Conservation (phyloP, 1,140 invertebrate species). For the Diorhabda carinulata region DNA sequence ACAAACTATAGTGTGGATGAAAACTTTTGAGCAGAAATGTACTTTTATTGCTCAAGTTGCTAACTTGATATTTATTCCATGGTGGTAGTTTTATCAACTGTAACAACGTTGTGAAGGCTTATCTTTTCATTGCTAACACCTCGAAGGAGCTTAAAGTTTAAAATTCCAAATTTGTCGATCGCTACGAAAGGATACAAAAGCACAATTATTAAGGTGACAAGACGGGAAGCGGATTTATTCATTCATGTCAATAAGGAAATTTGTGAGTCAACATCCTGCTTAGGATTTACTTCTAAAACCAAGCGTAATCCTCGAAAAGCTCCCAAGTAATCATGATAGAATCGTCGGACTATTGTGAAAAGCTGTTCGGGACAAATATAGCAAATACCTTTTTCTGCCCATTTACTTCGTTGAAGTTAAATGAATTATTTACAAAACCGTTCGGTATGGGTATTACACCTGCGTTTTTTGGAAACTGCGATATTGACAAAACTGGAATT, state of each 20-base stretch:
- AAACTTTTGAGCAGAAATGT: too few species aligned
- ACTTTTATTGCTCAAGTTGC: too few species aligned
- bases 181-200: not conserved
- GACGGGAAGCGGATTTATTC: not conserved
- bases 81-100: too few species aligned
- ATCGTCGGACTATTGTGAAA: conserved; percentile 16
- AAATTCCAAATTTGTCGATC: not conserved
- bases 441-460: not conserved
- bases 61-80: too few species aligned
- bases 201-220: not conserved
- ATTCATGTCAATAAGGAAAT: conserved; percentile 14
- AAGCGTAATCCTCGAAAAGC: conserved; percentile 10
- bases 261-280: conserved; percentile 10
- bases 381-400: conserved; percentile 11
- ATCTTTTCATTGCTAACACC: too few species aligned
- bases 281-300: conserved; percentile 14
- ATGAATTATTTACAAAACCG: conserved; percentile 9
- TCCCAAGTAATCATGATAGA: conserved; percentile 12
- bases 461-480: not conserved
- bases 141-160: not conserved
- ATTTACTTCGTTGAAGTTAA: conserved; percentile 10
- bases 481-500: too few species aligned
- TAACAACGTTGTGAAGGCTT: too few species aligned
- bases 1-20: too few species aligned
- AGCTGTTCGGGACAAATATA: conserved; percentile 14